A percentile compares a stretch with the other conserved stretches of the same genome.
Conservation (phyloP, 1,140 invertebrate species). For the Plectrocnemia conspersa region DNA sequence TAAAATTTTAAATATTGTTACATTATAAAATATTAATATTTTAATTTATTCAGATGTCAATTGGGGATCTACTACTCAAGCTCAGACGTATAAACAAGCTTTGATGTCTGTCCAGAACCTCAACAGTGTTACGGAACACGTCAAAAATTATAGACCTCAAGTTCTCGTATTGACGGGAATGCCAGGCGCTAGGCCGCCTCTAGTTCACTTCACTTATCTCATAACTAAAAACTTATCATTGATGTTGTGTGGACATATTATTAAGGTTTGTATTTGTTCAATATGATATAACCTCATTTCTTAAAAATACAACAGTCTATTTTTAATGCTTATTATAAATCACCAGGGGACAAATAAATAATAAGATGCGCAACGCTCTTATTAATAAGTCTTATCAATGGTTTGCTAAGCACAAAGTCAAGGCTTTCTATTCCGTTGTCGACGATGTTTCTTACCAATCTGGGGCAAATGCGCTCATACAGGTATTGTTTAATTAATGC, state of each 20-base stretch:
- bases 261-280: slow-evolving; percentile 58
- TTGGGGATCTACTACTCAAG: slow-evolving; percentile 96
- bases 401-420: slow-evolving; percentile 79
- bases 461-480: slow-evolving; percentile 67
- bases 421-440: slow-evolving; percentile 84
- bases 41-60: slow-evolving; percentile 72
- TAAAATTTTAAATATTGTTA: not conserved
- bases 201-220: slow-evolving; percentile 88
- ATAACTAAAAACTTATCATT: slow-evolving; percentile 91
- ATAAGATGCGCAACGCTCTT: slow-evolving; percentile 53
- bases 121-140: slow-evolving; percentile 86
- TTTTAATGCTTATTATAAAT: not conserved
- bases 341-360: slow-evolving; percentile 47
- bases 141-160: slow-evolving; percentile 87
- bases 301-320: too few relatives aligned
- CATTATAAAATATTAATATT: not conserved
- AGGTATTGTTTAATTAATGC: slow-evolving; percentile 45
- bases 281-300: not conserved
- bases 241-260: slow-evolving; percentile 87
- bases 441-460: slow-evolving; percentile 74
- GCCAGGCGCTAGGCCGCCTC: slow-evolving; percentile 74
- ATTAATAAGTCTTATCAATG: slow-evolving; percentile 64
- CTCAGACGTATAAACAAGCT: slow-evolving; percentile 91
- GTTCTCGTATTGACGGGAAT: slow-evolving; percentile 84
- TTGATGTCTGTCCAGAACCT: slow-evolving; percentile 82